Percentiles rank a stretch among this genome's conserved stretches.
Conservation (phyloP, 1,140 invertebrate genomes). For the Diuraphis noxia region DNA sequence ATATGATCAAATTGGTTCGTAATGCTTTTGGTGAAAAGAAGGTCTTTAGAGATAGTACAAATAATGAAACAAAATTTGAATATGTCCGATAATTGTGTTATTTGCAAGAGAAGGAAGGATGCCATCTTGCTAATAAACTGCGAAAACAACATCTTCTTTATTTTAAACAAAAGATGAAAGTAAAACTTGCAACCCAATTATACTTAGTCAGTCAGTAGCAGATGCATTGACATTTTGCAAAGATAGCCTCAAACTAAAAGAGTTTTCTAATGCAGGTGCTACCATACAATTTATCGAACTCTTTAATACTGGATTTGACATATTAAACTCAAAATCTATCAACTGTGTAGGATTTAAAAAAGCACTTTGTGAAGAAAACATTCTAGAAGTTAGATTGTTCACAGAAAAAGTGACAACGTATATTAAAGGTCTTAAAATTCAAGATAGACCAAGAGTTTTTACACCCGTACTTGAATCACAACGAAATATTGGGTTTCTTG, state of each 20-base stretch:
- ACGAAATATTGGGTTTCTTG: background rate
- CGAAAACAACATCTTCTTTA: too few relatives aligned
- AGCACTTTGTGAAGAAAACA: background rate
- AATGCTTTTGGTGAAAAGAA: too few relatives aligned
- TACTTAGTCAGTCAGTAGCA: background rate
- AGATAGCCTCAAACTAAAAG: background rate
- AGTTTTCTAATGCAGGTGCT: background rate
- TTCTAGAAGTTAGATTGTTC: background rate
- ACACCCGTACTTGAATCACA: background rate
- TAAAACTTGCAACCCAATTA: too few relatives aligned
- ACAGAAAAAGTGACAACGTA: background rate
- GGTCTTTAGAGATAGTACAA: too few relatives aligned
- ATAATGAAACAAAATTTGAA: too few relatives aligned
- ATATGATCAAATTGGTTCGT: slow-evolving; percentile 37
- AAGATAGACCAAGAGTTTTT: background rate
- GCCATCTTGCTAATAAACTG: too few relatives aligned
- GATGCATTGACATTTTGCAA: too few relatives aligned
- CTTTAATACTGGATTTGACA: background rate
- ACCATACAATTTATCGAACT: background rate
- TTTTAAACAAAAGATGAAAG: too few relatives aligned
- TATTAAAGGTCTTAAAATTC: background rate
- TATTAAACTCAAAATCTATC: background rate
- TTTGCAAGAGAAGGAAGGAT: too few relatives aligned
- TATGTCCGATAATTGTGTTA: too few relatives aligned
- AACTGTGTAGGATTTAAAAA: background rate